Conservation (phyloP, 2,113 vertebrate genomes). For the Solenodon paradoxus region DNA sequence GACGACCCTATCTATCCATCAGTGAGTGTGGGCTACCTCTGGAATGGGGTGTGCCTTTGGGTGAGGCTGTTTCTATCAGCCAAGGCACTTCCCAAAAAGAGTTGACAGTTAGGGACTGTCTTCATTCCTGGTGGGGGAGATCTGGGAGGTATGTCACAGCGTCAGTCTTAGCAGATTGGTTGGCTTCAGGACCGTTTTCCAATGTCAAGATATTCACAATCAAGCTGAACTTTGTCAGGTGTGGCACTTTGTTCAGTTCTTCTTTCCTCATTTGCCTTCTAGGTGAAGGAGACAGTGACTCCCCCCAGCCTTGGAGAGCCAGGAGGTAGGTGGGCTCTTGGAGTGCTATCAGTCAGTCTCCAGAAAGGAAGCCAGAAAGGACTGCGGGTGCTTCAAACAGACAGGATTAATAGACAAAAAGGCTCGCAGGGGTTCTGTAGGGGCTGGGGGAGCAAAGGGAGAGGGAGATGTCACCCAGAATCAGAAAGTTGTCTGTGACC, state of each 20-base stretch:
- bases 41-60: background rate
- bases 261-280: background rate
- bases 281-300: background rate
- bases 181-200: background rate
- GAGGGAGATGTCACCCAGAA: background rate
- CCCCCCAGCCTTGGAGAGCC: background rate
- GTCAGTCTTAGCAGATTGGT: background rate
- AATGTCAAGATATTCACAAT: background rate
- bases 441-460: background rate
- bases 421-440: background rate
- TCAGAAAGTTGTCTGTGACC: background rate
- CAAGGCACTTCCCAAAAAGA: background rate
- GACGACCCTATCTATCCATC: accelerated
- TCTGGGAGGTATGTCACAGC: background rate
- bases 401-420: background rate
- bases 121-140: background rate
- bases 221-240: background rate
- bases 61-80: background rate
- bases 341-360: background rate
- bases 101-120: too few species aligned
- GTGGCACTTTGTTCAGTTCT: background rate
- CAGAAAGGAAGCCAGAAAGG: background rate
- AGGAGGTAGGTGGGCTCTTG: background rate
- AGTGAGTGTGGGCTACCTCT: accelerated
- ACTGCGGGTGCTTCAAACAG: background rate